Percentiles rank a stretch among this genome's conserved stretches.
Conservation (phyloP, 2,888 invertebrate genomes). For the Galerucella calmariensis region DNA sequence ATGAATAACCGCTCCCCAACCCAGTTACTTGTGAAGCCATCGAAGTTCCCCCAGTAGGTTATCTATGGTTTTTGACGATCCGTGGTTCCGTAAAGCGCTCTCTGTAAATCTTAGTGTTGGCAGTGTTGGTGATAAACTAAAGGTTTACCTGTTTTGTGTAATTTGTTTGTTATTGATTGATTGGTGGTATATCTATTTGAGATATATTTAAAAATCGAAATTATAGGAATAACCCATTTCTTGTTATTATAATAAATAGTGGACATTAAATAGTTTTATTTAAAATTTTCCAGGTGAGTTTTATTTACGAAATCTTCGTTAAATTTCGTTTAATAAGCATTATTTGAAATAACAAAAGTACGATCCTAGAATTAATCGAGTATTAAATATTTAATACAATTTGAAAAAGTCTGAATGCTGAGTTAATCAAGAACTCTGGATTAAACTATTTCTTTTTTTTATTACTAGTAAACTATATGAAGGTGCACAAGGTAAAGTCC, state of each 20-base stretch:
- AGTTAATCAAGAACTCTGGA: not conserved
- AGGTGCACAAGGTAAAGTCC: not conserved
- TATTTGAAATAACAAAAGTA: conserved; percentile 12
- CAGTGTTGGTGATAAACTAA: conserved; percentile 7
- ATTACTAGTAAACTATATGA: not conserved
- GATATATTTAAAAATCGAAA: conserved; percentile 21
- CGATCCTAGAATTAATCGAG: not conserved
- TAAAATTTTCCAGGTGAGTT: conserved; percentile 36
- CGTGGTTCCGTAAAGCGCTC: conserved; percentile 11
- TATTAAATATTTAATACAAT: not conserved
- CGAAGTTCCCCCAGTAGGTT: too few species aligned
- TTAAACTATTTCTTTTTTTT: not conserved
- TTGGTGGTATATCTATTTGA: conserved; percentile 29
- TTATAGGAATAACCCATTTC: conserved; percentile 15
- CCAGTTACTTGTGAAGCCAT: not conserved
- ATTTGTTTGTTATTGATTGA: conserved; percentile 44
- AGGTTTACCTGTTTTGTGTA: conserved; percentile 29
- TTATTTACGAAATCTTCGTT: conserved; percentile 34
- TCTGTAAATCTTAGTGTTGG: conserved; percentile 26
- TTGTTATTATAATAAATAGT: not conserved
- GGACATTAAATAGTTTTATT: not conserved
- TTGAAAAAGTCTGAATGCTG: not conserved
- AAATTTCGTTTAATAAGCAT: not conserved
- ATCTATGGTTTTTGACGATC: conserved; percentile 15
- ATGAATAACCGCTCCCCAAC: not conserved